These are phyloP conservation scores for Ornithoptera priamus DNA, from an alignment of 2,888 invertebrate species.

Conservation along the genomic window DNA sequence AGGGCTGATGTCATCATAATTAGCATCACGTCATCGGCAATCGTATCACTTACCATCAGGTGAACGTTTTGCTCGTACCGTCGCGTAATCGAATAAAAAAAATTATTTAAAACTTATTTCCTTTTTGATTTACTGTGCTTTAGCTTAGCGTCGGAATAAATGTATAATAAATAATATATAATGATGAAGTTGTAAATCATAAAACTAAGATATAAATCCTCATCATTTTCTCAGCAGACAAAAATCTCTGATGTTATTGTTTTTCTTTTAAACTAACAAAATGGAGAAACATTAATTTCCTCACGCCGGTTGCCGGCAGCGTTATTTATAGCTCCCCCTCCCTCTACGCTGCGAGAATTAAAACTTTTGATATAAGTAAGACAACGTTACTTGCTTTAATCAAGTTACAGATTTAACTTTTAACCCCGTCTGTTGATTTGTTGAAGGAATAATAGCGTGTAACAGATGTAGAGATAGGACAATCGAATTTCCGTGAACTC, in stretches of 20 bases:
- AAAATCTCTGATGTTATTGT: conserved; percentile 19
- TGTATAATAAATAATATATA: not conserved
- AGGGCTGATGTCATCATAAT: too few species aligned
- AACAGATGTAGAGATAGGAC: too few species aligned
- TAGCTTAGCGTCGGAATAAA: not conserved
- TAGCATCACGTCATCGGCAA: too few species aligned
- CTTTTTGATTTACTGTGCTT: too few species aligned
- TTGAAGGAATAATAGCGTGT: too few species aligned
- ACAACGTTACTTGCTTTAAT: conserved; percentile 1
- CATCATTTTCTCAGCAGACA: conserved; percentile 19
- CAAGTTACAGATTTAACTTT: not conserved
- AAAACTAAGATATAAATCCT: conserved; percentile 19
- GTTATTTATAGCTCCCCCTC: conserved; percentile 13
- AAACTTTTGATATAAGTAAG: conserved; percentile 15
- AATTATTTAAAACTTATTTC: too few species aligned
- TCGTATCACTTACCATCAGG: too few species aligned
- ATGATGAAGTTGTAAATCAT: conserved; percentile 10
- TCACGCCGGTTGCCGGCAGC: conserved; percentile 2
- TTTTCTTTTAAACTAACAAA: conserved; percentile 27
- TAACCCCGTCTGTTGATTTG: too few species aligned
- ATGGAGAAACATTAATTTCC: conserved; percentile 20
- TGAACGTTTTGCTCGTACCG: too few species aligned
- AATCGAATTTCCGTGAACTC: too few species aligned
- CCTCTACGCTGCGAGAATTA: not conserved
- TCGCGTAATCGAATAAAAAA: too few species aligned